These are phyloP conservation scores for Therioaphis trifolii DNA, from an alignment of 2,888 invertebrate genomes.

Conservation along the genomic window DNA sequence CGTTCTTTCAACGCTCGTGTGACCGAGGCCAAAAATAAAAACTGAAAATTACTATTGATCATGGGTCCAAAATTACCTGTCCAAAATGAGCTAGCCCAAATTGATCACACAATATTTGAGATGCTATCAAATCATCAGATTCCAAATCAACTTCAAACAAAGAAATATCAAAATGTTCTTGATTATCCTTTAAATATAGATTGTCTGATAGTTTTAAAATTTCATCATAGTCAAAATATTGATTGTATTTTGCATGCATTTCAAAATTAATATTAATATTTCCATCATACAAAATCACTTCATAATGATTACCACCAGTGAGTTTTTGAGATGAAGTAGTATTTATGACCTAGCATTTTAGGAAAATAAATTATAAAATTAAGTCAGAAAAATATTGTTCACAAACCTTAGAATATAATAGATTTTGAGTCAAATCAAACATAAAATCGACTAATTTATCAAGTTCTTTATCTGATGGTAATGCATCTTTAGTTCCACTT, in stretches of 20 bases:
- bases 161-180: no score
- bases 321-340: neutral
- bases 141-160: no score
- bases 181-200: no score
- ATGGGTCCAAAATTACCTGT: slow-evolving; percentile 23
- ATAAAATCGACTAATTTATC: slow-evolving; percentile 8
- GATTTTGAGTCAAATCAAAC: neutral
- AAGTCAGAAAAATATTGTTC: neutral
- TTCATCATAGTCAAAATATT: slow-evolving; percentile 1
- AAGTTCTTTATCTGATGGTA: neutral
- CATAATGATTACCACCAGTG: slow-evolving; percentile 45
- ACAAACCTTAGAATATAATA: neutral
- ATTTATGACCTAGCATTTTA: slow-evolving; percentile 15
- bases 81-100: neutral
- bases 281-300: slow-evolving; percentile 41
- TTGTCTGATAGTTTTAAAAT: no score
- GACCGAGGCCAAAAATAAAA: no score
- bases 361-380: neutral
- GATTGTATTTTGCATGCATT: neutral
- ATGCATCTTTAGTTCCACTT: slow-evolving; percentile 1
- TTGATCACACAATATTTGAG: neutral
- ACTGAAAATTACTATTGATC: no score
- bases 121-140: neutral
- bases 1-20: no score
- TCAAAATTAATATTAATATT: slow-evolving; percentile 18